These are phyloP conservation scores for Tricholaema leucomelas DNA, from an alignment of 2,113 vertebrate genomes.

Conservation along the genomic window DNA sequence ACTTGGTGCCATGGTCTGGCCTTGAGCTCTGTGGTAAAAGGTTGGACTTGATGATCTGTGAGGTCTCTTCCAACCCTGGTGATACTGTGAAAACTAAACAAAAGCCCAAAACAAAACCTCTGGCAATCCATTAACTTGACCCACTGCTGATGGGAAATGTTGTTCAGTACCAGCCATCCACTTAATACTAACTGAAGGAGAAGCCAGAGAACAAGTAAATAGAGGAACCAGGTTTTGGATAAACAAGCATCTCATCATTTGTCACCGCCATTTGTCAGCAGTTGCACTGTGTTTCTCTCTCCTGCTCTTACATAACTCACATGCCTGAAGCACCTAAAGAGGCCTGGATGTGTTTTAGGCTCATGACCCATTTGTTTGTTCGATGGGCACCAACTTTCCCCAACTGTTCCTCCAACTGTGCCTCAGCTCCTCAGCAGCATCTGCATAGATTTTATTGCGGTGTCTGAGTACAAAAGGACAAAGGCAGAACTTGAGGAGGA, in stretches of 20 bases:
- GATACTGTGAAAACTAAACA: rapidly evolving
- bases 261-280: constrained; percentile 12
- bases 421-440: not conserved
- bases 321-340: not conserved
- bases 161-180: not conserved
- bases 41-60: no score
- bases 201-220: not conserved
- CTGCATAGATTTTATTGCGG: not conserved
- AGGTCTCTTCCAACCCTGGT: no score
- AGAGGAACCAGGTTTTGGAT: not conserved
- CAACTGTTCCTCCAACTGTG: not conserved
- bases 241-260: constrained; percentile 12
- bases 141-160: not conserved
- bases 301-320: not conserved
- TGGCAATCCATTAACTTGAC: not conserved
- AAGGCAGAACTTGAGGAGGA: not conserved
- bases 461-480: not conserved
- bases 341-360: not conserved
- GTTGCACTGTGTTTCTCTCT: not conserved
- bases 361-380: not conserved
- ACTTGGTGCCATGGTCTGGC: no score
- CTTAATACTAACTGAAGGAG: not conserved
- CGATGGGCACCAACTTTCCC: not conserved
- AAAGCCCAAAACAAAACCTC: not conserved
- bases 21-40: no score